A percentile compares a stretch with the other conserved stretches of the same genome.
Evolutionary conservation across 2,113 vertebrate species (phyloP).

Genomic region (Pitta sordida): DNA sequence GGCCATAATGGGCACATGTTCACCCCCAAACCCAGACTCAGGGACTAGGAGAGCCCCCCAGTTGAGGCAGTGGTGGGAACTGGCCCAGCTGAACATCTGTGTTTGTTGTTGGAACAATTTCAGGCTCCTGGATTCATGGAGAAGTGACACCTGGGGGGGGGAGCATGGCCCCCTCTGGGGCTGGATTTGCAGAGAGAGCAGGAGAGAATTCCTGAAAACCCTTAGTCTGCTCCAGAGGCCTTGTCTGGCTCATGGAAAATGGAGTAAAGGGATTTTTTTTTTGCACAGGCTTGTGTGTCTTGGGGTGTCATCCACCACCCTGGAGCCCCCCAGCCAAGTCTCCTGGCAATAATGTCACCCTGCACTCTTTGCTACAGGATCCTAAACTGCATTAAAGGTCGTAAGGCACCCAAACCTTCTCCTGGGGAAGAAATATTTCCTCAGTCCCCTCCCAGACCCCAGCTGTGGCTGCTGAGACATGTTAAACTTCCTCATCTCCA

Average conservation of each 20-base stretch:
- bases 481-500: background rate
- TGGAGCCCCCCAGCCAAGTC: background rate
- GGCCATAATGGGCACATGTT: background rate
- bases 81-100: background rate
- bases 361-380: too few species aligned
- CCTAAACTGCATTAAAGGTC: background rate
- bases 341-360: background rate
- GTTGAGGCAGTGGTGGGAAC: background rate
- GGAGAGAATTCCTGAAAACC: background rate
- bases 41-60: background rate
- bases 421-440: background rate
- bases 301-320: background rate
- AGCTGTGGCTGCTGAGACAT: background rate
- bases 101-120: background rate
- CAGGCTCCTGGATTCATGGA: background rate
- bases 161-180: too few species aligned
- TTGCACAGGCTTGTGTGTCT: accelerated
- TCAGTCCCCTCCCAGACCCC: background rate
- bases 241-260: too few species aligned
- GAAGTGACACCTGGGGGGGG: background rate
- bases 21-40: background rate
- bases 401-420: background rate
- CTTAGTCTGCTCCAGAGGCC: background rate
- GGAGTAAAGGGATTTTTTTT: background rate
- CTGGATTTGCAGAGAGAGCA: background rate